Conservation (phyloP, 1,140 invertebrate species). For the Bombus balteatus region DNA sequence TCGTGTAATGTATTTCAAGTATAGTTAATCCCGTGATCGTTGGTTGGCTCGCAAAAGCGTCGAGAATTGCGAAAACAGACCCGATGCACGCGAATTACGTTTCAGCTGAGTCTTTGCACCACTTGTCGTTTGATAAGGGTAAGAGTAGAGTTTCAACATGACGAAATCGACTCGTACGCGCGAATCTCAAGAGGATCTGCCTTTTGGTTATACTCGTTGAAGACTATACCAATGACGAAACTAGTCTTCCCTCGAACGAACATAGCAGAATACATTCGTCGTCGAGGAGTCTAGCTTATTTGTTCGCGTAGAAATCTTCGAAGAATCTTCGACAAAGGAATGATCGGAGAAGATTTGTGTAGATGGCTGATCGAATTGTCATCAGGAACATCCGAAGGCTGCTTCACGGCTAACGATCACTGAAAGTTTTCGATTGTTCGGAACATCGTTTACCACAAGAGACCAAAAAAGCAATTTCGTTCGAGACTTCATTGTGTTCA, state of each 20-base stretch:
- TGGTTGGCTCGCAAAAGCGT: background rate
- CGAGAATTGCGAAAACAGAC: background rate
- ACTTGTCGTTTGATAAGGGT: background rate
- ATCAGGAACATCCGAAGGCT: background rate
- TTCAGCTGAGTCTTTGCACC: background rate
- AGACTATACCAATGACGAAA: background rate
- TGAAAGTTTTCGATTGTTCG: slow-evolving; percentile 17
- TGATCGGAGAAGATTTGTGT: background rate
- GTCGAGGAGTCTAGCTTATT: background rate
- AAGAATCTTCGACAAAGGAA: background rate
- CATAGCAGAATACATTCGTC: background rate
- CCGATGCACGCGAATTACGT: background rate
- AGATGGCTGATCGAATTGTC: background rate
- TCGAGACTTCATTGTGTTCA: slow-evolving; percentile 64
- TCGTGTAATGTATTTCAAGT: background rate
- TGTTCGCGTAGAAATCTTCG: background rate
- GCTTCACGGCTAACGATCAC: slow-evolving; percentile 8
- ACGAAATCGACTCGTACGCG: background rate
- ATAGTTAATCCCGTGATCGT: background rate
- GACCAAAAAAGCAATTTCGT: slow-evolving; percentile 49
- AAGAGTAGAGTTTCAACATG: background rate
- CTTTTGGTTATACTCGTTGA: background rate
- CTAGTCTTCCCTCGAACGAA: background rate
- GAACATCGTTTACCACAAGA: background rate
- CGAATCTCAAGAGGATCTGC: background rate